Base-by-base conservation (phyloP, 2,113 vertebrate genomes). In the Camelus bactrianus region DNA sequence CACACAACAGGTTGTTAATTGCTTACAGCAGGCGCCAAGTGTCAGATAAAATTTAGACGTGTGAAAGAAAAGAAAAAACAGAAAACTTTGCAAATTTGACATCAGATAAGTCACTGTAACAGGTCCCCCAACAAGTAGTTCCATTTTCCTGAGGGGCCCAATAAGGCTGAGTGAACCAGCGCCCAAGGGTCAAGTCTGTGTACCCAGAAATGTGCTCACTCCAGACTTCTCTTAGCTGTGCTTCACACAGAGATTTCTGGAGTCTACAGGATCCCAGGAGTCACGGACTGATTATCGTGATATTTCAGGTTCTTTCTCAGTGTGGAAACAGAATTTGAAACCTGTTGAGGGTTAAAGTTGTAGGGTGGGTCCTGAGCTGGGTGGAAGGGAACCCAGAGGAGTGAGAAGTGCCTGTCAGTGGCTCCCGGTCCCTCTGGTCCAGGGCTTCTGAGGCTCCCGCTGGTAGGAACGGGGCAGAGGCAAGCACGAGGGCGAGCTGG, bases 401-500 rank as follows among this genome's bases (percentile, higher is more conserved):
- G 1, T 9, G 22, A 72, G 84, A 54, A 20, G 54, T 56, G n/a
- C 42, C 13, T 48, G 15, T 56, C 10, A 1, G 19, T 38, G 73
- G 11, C 89, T 62, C 62, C 46, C 9, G 26, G 60, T 35, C 42
- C 22, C 38, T 69, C 38, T 1, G 15, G 28, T 69, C 46, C 17
- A 32, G 28, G 19, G 7, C 86, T 15, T 65, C 28, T 42, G 48
- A 81, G 62, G 24, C 38, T 22, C 72, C 56, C 15, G 35, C n/a
- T 56, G 4, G 14, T 9, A 11, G 46, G 30, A 62, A 56, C 2
- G 8, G 38, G 69, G 30, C 38, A 26, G 67, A 48, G 3, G 19
- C 32, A n/a, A 42, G 26, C 28, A 60, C 42, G 8, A 6, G 52
- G 7, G 2, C 11, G 0, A 28, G n/a, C 26, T 14, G 2, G 20